These are phyloP conservation scores for Heterodera carotae DNA, from an alignment of 1,140 invertebrate species.

Conservation along the genomic window DNA sequence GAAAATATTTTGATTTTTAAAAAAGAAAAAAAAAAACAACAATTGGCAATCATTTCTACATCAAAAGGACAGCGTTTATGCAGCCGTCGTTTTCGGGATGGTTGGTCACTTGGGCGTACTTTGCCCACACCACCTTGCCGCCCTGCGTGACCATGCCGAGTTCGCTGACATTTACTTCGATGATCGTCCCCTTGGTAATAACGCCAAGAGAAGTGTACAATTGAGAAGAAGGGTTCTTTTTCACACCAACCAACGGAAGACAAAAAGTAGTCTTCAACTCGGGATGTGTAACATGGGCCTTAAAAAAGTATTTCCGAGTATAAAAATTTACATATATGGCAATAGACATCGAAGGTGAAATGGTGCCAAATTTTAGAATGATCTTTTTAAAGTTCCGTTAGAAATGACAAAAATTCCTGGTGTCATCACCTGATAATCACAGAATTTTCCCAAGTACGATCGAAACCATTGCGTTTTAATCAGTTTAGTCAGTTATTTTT, in stretches of 20 bases:
- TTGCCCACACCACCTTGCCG: slow-evolving; percentile 99
- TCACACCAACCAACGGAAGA: slow-evolving; percentile 96
- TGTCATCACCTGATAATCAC: too few relatives aligned
- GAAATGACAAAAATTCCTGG: too few relatives aligned
- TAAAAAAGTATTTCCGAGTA: too few relatives aligned
- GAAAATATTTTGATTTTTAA: too few relatives aligned
- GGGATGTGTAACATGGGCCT: slow-evolving; percentile 79
- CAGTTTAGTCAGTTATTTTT: too few relatives aligned
- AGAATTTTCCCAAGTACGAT: too few relatives aligned
- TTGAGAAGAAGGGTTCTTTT: slow-evolving; percentile 95
- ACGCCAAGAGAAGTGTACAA: slow-evolving; percentile 97
- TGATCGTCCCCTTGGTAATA: slow-evolving; percentile 92
- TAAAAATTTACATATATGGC: too few relatives aligned
- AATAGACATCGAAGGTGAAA: too few relatives aligned
- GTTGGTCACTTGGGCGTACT: slow-evolving; percentile 98
- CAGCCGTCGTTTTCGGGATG: slow-evolving; percentile 99
- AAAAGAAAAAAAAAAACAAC: background rate
- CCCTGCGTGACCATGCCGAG: slow-evolving; percentile 96
- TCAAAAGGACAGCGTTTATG: slow-evolving; percentile 95
- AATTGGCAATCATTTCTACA: slow-evolving; percentile 69
- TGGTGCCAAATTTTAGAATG: too few relatives aligned
- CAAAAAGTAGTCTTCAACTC: slow-evolving; percentile 98
- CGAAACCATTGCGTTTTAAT: too few relatives aligned
- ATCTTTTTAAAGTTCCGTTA: too few relatives aligned
- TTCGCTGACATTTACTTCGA: slow-evolving; percentile 98